Conservation (phyloP, 2,113 vertebrate species). For the Corydoras maculifer region DNA sequence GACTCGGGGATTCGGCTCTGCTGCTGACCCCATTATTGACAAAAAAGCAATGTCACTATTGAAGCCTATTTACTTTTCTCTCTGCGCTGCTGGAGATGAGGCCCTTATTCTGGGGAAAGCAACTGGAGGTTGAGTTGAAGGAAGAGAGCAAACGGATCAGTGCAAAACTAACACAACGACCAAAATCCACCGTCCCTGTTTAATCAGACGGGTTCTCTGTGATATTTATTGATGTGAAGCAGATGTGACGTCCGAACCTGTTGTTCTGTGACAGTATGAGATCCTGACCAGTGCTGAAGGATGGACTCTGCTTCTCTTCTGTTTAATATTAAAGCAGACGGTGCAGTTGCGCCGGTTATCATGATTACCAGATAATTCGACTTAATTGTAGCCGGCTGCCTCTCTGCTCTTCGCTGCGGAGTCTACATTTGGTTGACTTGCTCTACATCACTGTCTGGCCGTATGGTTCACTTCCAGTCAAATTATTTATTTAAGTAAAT, state of each 20-base stretch:
- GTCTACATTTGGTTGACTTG: not conserved
- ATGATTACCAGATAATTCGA: too few species aligned
- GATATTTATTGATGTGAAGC: too few species aligned
- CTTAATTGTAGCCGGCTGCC: too few species aligned
- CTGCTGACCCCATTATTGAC: slow-evolving; percentile 27
- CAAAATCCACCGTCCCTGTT: not conserved
- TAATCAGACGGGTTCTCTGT: not conserved
- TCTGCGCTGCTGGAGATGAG: not conserved
- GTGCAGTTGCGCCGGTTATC: too few species aligned
- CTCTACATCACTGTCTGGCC: not conserved
- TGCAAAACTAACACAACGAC: not conserved
- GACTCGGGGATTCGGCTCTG: slow-evolving; percentile 1
- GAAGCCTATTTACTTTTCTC: slow-evolving; percentile 17
- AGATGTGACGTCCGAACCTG: too few species aligned
- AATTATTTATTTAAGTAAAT: not conserved
- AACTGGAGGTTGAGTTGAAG: slow-evolving; percentile 3
- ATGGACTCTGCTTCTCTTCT: too few species aligned
- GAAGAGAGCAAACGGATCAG: slow-evolving; percentile 3
- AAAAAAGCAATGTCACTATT: slow-evolving; percentile 18
- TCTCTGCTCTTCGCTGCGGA: not conserved
- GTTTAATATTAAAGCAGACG: too few species aligned
- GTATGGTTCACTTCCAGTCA: too few species aligned
- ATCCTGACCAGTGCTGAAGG: too few species aligned
- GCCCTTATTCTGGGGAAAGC: slow-evolving; percentile 11
- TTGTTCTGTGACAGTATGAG: too few species aligned